These are phyloP conservation scores for Syngnathus typhle DNA, from an alignment of 2,113 vertebrate genomes.

Conservation along the genomic window DNA sequence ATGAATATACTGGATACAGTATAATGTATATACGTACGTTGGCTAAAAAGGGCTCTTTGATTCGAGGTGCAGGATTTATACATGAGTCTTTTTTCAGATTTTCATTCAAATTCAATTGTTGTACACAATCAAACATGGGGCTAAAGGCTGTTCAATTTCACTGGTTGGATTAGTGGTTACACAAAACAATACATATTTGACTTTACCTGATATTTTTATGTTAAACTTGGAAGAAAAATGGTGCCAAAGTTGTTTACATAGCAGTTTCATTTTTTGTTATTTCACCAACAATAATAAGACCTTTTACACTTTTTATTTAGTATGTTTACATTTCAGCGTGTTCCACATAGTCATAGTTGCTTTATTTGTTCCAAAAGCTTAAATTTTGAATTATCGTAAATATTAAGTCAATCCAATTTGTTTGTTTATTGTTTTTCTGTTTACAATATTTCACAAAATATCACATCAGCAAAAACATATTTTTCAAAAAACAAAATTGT, in stretches of 20 bases:
- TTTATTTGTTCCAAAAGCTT: no score
- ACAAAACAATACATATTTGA: background rate
- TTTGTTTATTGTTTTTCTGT: background rate
- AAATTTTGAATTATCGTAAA: background rate
- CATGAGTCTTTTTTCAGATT: constrained; percentile 69
- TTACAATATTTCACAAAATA: background rate
- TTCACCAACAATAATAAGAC: background rate
- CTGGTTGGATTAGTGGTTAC: background rate
- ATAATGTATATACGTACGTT: constrained; percentile 84
- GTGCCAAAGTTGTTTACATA: background rate
- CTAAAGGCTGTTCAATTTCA: constrained; percentile 51
- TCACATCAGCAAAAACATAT: background rate
- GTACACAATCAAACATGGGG: constrained; percentile 57
- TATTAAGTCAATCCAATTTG: background rate
- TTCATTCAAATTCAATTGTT: constrained; percentile 70
- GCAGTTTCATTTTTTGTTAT: background rate
- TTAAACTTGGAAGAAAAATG: background rate
- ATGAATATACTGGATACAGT: constrained; percentile 54
- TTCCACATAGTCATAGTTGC: background rate
- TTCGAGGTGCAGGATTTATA: constrained; percentile 77
- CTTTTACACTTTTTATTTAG: background rate
- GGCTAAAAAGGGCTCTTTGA: constrained; percentile 74
- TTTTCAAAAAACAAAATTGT: background rate
- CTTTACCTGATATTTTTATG: background rate
- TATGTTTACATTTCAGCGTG: background rate